Percentiles rank a stretch among this genome's conserved stretches.
These are phyloP conservation scores for Euthynnus affinis DNA, from an alignment of 2,797 vertebrate species.

Conservation along the genomic window DNA sequence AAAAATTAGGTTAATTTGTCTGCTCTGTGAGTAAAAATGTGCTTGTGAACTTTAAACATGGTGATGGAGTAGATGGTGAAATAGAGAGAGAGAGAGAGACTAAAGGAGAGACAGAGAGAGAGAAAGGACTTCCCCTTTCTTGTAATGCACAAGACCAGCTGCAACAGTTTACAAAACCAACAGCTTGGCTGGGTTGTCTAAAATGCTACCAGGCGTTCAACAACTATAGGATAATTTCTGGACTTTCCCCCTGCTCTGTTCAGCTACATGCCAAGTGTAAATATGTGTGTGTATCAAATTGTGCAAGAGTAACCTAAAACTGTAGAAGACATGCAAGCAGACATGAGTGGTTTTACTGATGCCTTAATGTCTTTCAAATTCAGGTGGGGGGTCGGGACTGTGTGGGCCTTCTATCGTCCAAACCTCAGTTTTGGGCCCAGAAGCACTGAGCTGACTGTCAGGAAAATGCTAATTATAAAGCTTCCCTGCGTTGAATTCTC, in stretches of 20 bases:
- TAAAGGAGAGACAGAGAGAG: slow-evolving; percentile 28
- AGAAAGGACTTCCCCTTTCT: slow-evolving; percentile 68
- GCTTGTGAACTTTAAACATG: slow-evolving; percentile 42
- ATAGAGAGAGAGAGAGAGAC: slow-evolving; percentile 16
- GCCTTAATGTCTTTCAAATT: slow-evolving; percentile 80
- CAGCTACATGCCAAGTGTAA: slow-evolving; percentile 78
- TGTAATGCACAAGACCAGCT: slow-evolving; percentile 79
- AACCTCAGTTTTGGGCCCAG: slow-evolving; percentile 53
- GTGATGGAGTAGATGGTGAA: slow-evolving; percentile 26
- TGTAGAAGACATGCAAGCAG: slow-evolving; percentile 76
- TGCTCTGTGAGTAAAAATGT: slow-evolving; percentile 31
- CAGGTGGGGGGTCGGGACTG: slow-evolving; percentile 65
- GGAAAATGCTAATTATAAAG: slow-evolving; percentile 58
- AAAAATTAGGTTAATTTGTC: slow-evolving; percentile 38
- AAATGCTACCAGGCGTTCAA: slow-evolving; percentile 83
- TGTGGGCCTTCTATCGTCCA: slow-evolving; percentile 56
- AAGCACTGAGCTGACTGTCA: slow-evolving; percentile 60
- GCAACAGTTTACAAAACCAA: slow-evolving; percentile 86
- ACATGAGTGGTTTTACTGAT: slow-evolving; percentile 78
- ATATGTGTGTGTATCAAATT: slow-evolving; percentile 82
- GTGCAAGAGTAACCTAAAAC: slow-evolving; percentile 80
- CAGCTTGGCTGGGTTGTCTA: slow-evolving; percentile 80
- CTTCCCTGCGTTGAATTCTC: slow-evolving; percentile 44
- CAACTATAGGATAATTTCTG: slow-evolving; percentile 73
- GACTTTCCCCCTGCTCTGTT: slow-evolving; percentile 66